Conservation (phyloP, 2,888 invertebrate species). For the Sclerodermus sp. region DNA sequence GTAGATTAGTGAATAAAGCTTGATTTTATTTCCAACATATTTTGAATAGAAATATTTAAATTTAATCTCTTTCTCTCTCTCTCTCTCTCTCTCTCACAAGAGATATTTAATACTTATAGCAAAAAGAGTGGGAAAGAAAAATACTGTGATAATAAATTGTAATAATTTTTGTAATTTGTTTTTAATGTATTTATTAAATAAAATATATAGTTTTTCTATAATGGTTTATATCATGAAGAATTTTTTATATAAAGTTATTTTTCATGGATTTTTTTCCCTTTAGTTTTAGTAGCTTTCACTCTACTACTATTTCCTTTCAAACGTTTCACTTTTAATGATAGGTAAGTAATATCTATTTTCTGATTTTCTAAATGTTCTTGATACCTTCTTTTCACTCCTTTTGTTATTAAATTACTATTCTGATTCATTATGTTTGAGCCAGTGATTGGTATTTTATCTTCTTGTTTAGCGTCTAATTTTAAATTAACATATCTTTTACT, state of each 20-base stretch:
- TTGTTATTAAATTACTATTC: slow-evolving; percentile 1
- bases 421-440: too few species aligned
- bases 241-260: too few species aligned
- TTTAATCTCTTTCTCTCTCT: too few species aligned
- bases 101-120: not conserved
- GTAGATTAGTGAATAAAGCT: too few species aligned
- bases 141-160: not conserved
- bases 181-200: not conserved
- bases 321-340: slow-evolving; percentile 49
- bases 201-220: not conserved
- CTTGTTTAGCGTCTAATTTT: too few species aligned
- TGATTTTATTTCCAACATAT: too few species aligned
- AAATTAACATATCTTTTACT: too few species aligned
- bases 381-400: slow-evolving; percentile 2
- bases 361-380: not conserved
- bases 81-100: too few species aligned
- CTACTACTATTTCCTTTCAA: slow-evolving; percentile 44
- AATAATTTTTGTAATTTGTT: not conserved
- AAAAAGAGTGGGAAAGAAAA: not conserved
- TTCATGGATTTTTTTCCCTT: slow-evolving; percentile 30
- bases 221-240: too few species aligned
- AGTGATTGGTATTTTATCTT: too few species aligned
- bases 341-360: slow-evolving; percentile 25
- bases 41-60: too few species aligned
- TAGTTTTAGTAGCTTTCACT: slow-evolving; percentile 42